These are phyloP conservation scores for Xiphophorus maculatus DNA, from an alignment of 2,113 vertebrate genomes.

Conservation along the genomic window DNA sequence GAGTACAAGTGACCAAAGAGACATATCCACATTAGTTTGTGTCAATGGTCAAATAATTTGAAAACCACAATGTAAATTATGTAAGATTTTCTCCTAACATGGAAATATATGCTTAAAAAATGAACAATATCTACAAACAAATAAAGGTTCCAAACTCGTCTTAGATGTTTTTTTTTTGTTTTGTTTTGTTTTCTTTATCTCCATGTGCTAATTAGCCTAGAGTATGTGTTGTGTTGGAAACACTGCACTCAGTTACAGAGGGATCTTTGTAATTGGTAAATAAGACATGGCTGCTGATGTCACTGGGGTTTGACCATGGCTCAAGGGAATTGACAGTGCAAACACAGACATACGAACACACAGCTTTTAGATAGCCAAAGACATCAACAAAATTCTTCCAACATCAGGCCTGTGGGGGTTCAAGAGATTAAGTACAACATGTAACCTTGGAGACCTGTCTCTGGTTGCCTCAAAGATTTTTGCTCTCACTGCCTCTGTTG, in stretches of 20 bases:
- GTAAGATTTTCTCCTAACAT: slow-evolving; percentile 57
- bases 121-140: slow-evolving; percentile 10
- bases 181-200: too few species aligned
- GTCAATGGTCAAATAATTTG: slow-evolving; percentile 51
- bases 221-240: slow-evolving; percentile 49
- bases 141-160: slow-evolving; percentile 53
- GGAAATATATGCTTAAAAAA: slow-evolving; percentile 37
- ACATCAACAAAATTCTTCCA: slow-evolving; percentile 69
- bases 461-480: slow-evolving; percentile 50
- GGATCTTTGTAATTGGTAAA: slow-evolving; percentile 74
- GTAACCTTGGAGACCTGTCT: slow-evolving; percentile 62
- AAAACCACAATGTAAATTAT: slow-evolving; percentile 60
- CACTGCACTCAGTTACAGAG: slow-evolving; percentile 66
- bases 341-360: slow-evolving; percentile 27
- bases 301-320: slow-evolving; percentile 69
- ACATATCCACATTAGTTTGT: slow-evolving; percentile 40
- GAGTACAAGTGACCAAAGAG: slow-evolving; percentile 38
- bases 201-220: slow-evolving; percentile 49
- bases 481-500: slow-evolving; percentile 30
- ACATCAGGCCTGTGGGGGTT: slow-evolving; percentile 49
- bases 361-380: slow-evolving; percentile 37
- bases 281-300: slow-evolving; percentile 75
- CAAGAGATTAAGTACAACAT: slow-evolving; percentile 64
- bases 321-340: slow-evolving; percentile 44
- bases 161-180: too few species aligned